Conservation (phyloP, 2,113 vertebrate genomes). For the Mus pahari region DNA sequence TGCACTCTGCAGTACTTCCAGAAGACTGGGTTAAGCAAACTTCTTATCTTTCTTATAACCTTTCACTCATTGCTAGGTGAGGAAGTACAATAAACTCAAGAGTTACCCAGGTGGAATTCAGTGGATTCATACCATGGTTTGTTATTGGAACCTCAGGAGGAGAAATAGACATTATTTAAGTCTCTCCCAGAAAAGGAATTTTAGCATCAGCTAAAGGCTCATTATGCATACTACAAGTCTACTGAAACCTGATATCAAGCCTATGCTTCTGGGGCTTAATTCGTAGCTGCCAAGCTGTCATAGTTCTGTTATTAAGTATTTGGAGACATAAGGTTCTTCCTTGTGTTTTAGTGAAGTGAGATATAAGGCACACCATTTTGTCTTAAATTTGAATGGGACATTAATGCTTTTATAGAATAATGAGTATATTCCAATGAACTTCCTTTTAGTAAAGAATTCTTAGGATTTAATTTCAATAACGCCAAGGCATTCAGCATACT, state of each 20-base stretch:
- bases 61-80: neutral
- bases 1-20: neutral
- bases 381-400: neutral
- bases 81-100: neutral
- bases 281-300: neutral
- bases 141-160: neutral
- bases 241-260: neutral
- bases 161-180: too few relatives aligned
- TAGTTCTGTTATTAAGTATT: neutral
- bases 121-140: neutral
- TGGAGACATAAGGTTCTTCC: neutral
- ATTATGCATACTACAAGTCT: neutral
- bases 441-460: neutral
- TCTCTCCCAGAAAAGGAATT: neutral
- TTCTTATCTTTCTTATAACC: neutral
- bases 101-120: too few relatives aligned
- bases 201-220: neutral
- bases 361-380: neutral
- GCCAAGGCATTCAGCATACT: neutral
- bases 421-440: neutral
- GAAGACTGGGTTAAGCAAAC: neutral
- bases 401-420: neutral
- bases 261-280: neutral
- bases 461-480: neutral
- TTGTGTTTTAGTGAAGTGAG: fast-evolving